These are phyloP conservation scores for Cyprinodon variegatus DNA, from an alignment of 2,113 vertebrate species.

Conservation along the genomic window DNA sequence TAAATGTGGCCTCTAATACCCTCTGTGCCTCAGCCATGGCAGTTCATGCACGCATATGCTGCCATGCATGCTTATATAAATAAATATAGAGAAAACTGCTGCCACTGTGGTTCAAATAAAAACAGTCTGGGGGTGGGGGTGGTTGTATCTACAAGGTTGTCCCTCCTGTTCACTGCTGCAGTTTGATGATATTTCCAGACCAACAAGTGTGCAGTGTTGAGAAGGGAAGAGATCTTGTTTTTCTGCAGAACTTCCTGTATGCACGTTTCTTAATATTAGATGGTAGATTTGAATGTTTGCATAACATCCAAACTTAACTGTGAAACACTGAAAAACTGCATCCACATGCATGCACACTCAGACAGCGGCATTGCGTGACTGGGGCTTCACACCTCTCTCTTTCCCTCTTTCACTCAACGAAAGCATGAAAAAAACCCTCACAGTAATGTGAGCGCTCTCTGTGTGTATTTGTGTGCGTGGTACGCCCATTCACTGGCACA, in stretches of 20 bases:
- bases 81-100: slow-evolving; percentile 11
- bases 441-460: slow-evolving; percentile 68
- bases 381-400: slow-evolving; percentile 67
- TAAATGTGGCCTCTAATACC: slow-evolving; percentile 67
- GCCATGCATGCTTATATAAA: not conserved
- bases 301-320: slow-evolving; percentile 13
- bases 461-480: slow-evolving; percentile 11
- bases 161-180: slow-evolving; percentile 9
- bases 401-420: slow-evolving; percentile 63
- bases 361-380: slow-evolving; percentile 64
- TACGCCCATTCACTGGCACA: slow-evolving; percentile 20
- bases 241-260: slow-evolving; percentile 46
- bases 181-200: slow-evolving; percentile 21
- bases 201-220: not conserved
- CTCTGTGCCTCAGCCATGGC: slow-evolving; percentile 34
- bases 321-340: slow-evolving; percentile 11
- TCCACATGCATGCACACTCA: slow-evolving; percentile 21
- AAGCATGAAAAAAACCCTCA: slow-evolving; percentile 60
- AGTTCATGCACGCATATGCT: slow-evolving; percentile 43
- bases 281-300: slow-evolving; percentile 33
- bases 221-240: slow-evolving; percentile 20
- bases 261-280: slow-evolving; percentile 11
- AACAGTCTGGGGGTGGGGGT: not conserved
- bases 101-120: not conserved
- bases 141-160: not conserved